phyloP scores from a whole-genome alignment of 2,888 invertebrate genomes.

The Spilarctia lutea region DNA sequence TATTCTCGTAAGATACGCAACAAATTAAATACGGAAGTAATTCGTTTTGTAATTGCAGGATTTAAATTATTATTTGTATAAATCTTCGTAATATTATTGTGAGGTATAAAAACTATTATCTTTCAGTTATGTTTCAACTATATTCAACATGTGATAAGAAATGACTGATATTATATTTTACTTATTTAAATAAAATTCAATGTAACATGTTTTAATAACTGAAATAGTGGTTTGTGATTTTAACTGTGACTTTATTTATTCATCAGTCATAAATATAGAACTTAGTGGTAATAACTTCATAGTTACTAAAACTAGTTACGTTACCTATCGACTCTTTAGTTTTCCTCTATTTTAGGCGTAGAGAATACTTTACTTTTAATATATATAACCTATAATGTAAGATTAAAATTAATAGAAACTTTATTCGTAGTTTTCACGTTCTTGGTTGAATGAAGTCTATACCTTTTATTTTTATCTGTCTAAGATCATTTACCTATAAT shows the following conservation, averaged over 20 bases:
- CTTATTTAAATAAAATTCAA: not conserved
- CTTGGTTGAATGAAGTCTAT: no score
- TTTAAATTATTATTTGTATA: constrained; percentile 11
- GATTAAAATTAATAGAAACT: no score
- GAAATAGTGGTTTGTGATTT: not conserved
- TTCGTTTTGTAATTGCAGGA: constrained; percentile 18
- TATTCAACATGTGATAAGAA: not conserved
- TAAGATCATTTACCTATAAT: no score
- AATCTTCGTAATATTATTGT: not conserved
- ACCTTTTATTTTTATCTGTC: no score
- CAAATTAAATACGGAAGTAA: constrained; percentile 28
- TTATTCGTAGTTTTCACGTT: no score
- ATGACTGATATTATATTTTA: not conserved
- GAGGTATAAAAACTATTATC: not conserved
- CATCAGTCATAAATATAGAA: not conserved
- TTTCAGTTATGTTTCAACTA: not conserved
- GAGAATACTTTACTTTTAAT: no score
- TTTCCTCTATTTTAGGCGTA: no score
- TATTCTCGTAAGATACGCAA: constrained; percentile 32
- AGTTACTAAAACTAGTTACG: not conserved
- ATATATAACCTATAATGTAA: no score
- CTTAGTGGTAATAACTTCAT: not conserved
- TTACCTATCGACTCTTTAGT: not conserved
- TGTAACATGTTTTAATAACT: not conserved
- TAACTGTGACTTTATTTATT: not conserved